Base-by-base conservation (phyloP, 2,797 vertebrate species). In the Paratrypauchen microcephalus region DNA sequence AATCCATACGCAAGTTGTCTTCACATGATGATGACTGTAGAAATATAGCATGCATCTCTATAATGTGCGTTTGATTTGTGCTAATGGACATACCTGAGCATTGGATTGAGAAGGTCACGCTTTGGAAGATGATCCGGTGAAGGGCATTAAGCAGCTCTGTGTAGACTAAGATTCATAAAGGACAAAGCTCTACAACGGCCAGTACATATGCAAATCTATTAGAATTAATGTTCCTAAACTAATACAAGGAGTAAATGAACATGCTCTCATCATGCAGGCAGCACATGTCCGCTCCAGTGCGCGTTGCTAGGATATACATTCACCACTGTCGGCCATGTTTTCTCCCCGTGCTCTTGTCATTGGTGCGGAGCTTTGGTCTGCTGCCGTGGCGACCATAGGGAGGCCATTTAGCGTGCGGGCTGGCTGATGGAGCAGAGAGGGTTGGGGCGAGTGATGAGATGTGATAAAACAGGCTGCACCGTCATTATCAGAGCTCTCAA, bases 171-270 rank as follows among this genome's bases (percentile, higher is more conserved):
- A 85, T 86, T 80, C 81, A 86, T 75, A 74, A 83, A 88, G 75
- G 79, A 82, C 80, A 81, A 77, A 86, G 72, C 68, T 69, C 73
- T 67, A 70, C 79, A 74, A 83, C 72, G 75, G 66, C 60, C 68
- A 69, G 71, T 75, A 78, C 83, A 77, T 36, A 36, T 82, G 79
- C 85, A 87, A 88, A 87, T 90, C 80, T 67, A 79, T 79, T 47
- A 32, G 80, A 77, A 86, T 91, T 89, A 88, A 91, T 88, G 87
- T 86, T 79, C 82, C 88, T 80, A 75, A 77, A 73, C 87, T 86
- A 89, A 86, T 84, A 72, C 69, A 86, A 79, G 67, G 60, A 70
- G 72, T 82, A 70, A 85, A 79, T 80, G 79, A 83, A 85, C 73
- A 81, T 70, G 75, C 60, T 74, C 67, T 32, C 56, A 2, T 81